Base-by-base conservation (phyloP, 2,888 invertebrate species). In the Folsomia manolachei region DNA sequence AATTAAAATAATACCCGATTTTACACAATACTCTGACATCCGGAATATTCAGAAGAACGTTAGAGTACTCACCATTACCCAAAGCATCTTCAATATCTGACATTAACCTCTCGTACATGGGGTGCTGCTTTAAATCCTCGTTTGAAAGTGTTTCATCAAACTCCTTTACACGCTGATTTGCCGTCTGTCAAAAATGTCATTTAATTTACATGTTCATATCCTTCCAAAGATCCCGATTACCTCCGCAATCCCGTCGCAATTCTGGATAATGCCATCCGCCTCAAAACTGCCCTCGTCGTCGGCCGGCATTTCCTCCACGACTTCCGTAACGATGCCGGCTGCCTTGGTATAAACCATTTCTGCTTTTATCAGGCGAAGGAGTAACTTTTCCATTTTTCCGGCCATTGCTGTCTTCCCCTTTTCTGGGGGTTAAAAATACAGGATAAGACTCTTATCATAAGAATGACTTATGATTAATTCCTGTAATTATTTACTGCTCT, bases 221-320 rank as follows among this genome's bases (percentile, higher is more conserved):
- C 7, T 39, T 39, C 14, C 14, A 39, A 39, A 14, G 14, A 39
- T 39, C n/a, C n/a, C 19, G 19, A 60, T 25, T 63, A 63, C 63
- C 14, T 25, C 18, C 2, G 24, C 2, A 24, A 63, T 25, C 18
- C n/a, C 25, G 26, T 63, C 63, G 23, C 63, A 63, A 18, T 4
- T 19, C 4, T 63, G 11, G 21, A 63, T 14, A 11, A 24, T 63
- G 21, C 2, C 18, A 4, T 63, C 63, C 14, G 24, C 63, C 14
- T 63, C 26, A 7, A 4, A 14, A 63, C 7, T 11, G 21, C 2
- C 23, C 7, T 63, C n/a, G 23, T 63, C 25, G n/a, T n/a, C n/a
- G n/a, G n/a, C n/a, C 21, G 63, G 63, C 25, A 63, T 63, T 23
- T 19, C 63, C 18, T 63, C 63, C 24, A 24, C 63, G 23, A 63